These are phyloP conservation scores for Hyperoplus lanceolatus DNA, from an alignment of 2,797 vertebrate genomes.

Conservation along the genomic window DNA sequence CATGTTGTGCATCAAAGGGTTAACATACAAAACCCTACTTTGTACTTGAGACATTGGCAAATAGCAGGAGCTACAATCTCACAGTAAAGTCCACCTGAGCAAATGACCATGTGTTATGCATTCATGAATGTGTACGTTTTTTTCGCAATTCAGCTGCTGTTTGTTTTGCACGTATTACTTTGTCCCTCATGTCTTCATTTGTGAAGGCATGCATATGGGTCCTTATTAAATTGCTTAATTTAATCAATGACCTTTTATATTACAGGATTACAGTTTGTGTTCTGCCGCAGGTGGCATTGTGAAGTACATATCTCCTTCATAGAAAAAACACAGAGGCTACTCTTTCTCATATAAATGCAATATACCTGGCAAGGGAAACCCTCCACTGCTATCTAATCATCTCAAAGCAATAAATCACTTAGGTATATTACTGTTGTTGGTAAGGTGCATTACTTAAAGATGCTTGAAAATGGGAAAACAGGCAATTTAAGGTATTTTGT, in stretches of 20 bases:
- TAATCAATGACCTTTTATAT: background rate
- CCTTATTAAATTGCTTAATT: background rate
- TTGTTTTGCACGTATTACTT: background rate
- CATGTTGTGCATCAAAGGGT: too few relatives aligned
- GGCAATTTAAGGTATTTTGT: conserved; percentile 42
- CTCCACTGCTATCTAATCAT: conserved; percentile 38
- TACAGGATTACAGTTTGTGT: conserved; percentile 4
- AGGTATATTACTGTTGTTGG: conserved; percentile 20
- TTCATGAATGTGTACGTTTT: conserved; percentile 15
- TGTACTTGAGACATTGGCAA: conserved; percentile 61
- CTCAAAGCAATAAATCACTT: conserved; percentile 34
- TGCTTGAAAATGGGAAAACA: conserved; percentile 28
- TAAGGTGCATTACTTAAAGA: conserved; percentile 29
- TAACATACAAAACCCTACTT: conserved; percentile 63
- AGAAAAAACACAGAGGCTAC: conserved; percentile 22
- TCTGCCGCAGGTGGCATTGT: conserved; percentile 42
- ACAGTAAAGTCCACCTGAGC: conserved; percentile 20
- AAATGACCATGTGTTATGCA: conserved; percentile 17
- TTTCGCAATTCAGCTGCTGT: background rate
- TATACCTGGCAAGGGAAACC: conserved; percentile 21
- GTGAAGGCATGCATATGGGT: background rate
- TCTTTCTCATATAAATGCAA: conserved; percentile 14
- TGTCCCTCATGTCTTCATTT: background rate
- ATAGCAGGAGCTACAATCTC: conserved; percentile 56
- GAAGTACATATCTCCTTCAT: conserved; percentile 32